phyloP scores from a whole-genome alignment of 2,797 vertebrate genomes.

The Chiroxiphia lanceolata region DNA sequence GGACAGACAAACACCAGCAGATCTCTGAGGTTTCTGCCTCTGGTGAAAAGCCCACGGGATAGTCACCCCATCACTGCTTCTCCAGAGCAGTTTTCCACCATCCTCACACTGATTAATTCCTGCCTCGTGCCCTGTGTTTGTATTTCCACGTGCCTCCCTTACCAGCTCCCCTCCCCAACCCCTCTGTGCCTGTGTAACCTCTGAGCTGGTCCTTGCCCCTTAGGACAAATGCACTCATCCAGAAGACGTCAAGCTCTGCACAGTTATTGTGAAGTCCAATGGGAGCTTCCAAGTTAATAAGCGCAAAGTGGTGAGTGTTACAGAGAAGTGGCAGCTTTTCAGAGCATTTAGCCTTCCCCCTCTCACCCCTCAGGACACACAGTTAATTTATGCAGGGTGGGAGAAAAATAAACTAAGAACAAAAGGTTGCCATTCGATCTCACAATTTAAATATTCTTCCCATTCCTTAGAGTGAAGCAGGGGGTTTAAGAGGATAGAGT shows the following conservation, averaged over 20 bases:
- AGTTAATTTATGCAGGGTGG: neutral
- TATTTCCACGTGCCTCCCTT: neutral
- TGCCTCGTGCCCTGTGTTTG: neutral
- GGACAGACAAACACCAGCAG: neutral
- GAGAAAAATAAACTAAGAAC: slow-evolving; percentile 52
- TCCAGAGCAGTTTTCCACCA: neutral
- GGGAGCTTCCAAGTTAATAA: slow-evolving; percentile 95
- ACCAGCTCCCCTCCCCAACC: slow-evolving; percentile 1
- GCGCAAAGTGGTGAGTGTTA: slow-evolving; percentile 91
- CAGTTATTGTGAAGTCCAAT: slow-evolving; percentile 95
- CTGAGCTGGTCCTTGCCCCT: slow-evolving; percentile 68
- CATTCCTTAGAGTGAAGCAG: slow-evolving; percentile 42
- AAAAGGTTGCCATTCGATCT: slow-evolving; percentile 39
- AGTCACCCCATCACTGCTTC: neutral
- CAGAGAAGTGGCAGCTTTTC: slow-evolving; percentile 35
- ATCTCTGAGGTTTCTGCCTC: neutral
- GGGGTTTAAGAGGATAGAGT: slow-evolving; percentile 14
- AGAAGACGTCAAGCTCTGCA: slow-evolving; percentile 96
- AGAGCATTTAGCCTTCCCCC: neutral
- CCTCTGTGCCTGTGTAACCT: slow-evolving; percentile 73
- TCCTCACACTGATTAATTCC: neutral
- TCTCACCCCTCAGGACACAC: neutral
- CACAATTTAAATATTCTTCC: slow-evolving; percentile 34
- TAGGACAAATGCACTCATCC: slow-evolving; percentile 98
- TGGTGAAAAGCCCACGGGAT: neutral